A percentile compares a stretch with the other conserved stretches of the same genome.
Conservation (phyloP, 1,140 invertebrate species). For the Ylistrum balloti region DNA sequence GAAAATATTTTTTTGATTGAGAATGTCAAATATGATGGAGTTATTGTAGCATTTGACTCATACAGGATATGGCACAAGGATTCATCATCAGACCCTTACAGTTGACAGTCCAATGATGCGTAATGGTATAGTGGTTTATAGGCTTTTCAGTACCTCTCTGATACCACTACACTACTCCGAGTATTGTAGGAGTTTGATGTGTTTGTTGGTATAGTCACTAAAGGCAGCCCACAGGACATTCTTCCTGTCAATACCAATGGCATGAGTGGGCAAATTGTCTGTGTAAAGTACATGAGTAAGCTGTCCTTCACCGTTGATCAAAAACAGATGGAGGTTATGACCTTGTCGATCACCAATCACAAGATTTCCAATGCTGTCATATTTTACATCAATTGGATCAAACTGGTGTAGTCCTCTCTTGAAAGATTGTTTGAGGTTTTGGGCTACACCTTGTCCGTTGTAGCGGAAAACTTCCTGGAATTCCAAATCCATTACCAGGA, state of each 20-base stretch:
- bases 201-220: neutral
- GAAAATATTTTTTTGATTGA: too few relatives aligned
- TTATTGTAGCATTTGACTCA: too few relatives aligned
- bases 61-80: too few relatives aligned
- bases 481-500: conserved; percentile 16
- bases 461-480: conserved; percentile 31
- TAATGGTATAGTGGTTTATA: too few relatives aligned
- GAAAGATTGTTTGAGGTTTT: neutral
- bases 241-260: neutral
- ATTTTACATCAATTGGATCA: neutral
- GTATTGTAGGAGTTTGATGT: conserved; percentile 10
- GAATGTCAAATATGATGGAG: too few relatives aligned
- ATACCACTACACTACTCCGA: neutral
- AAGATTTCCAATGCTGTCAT: conserved; percentile 19
- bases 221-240: conserved; percentile 15
- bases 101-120: too few relatives aligned
- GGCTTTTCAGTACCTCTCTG: too few relatives aligned
- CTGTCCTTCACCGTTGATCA: conserved; percentile 23
- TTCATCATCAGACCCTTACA: too few relatives aligned
- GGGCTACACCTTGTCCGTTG: neutral
- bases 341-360: conserved; percentile 15
- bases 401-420: neutral
- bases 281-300: neutral
- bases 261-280: neutral
- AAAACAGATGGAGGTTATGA: neutral